phyloP scores from a whole-genome alignment of 2,888 invertebrate genomes.

The Acleris cristana region DNA sequence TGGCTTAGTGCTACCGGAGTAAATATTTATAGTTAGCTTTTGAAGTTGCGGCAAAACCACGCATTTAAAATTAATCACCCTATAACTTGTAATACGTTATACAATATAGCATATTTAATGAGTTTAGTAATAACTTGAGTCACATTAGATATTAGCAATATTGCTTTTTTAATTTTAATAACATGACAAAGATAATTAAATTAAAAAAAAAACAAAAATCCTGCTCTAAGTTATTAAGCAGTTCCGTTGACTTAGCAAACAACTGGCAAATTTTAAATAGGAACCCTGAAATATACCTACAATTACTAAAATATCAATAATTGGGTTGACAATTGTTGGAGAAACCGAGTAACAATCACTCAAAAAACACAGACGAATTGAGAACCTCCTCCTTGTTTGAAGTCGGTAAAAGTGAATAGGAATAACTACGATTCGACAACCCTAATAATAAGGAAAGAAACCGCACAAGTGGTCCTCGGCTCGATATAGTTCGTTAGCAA shows the following conservation, averaged over 20 bases:
- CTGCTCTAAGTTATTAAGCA: too few species aligned
- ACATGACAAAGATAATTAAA: background rate
- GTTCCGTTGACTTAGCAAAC: too few species aligned
- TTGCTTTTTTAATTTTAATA: background rate
- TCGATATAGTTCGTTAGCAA: background rate
- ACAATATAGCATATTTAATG: background rate
- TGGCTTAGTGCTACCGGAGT: constrained; percentile 3
- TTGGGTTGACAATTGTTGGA: too few species aligned
- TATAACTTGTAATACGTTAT: constrained; percentile 5
- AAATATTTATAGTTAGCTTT: constrained; percentile 15
- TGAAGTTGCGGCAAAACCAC: constrained; percentile 25
- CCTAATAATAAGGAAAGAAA: constrained; percentile 5
- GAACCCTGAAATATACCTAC: too few species aligned
- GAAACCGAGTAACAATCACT: too few species aligned
- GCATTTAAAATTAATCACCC: constrained; percentile 3
- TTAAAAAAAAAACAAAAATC: background rate
- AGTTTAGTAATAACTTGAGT: background rate
- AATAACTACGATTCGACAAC: background rate
- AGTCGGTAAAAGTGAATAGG: background rate
- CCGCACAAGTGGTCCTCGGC: constrained; percentile 9
- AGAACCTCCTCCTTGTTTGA: background rate
- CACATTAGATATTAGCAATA: too few species aligned
- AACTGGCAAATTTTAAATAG: background rate
- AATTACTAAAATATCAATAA: background rate
- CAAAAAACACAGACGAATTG: background rate